These are phyloP conservation scores for Platalea minor DNA, from an alignment of 2,797 vertebrate species.

Conservation along the genomic window DNA sequence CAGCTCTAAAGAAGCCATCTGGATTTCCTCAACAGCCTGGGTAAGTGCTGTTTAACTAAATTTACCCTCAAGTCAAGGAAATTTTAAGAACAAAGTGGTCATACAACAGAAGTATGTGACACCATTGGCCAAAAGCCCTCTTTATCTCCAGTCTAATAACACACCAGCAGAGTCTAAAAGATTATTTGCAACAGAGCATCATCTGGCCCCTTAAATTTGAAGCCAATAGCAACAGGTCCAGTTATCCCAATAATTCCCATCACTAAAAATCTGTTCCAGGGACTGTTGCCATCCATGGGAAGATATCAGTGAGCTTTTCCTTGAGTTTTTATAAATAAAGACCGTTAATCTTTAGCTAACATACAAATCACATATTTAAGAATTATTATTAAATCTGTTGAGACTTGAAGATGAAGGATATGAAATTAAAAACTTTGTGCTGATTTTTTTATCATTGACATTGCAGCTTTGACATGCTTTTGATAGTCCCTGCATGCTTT, in stretches of 20 bases:
- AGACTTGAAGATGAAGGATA: background rate
- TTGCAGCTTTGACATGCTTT: background rate
- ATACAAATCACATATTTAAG: background rate
- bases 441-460: background rate
- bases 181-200: background rate
- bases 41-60: background rate
- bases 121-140: background rate
- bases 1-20: background rate
- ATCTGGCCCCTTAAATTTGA: background rate
- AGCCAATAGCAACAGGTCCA: background rate
- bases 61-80: background rate
- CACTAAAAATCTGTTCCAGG: background rate
- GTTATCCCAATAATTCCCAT: background rate
- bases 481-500: background rate
- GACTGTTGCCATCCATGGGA: background rate
- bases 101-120: background rate
- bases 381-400: background rate
- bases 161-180: background rate
- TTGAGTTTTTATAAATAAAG: background rate
- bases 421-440: background rate
- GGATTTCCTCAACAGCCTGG: background rate
- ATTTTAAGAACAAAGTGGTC: background rate
- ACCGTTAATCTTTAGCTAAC: background rate
- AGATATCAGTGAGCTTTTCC: background rate
- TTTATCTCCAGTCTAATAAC: background rate